Percentiles rank a stretch among this genome's conserved stretches.
Conservation (phyloP, 1,140 invertebrate genomes). For the Gryon sp. region DNA sequence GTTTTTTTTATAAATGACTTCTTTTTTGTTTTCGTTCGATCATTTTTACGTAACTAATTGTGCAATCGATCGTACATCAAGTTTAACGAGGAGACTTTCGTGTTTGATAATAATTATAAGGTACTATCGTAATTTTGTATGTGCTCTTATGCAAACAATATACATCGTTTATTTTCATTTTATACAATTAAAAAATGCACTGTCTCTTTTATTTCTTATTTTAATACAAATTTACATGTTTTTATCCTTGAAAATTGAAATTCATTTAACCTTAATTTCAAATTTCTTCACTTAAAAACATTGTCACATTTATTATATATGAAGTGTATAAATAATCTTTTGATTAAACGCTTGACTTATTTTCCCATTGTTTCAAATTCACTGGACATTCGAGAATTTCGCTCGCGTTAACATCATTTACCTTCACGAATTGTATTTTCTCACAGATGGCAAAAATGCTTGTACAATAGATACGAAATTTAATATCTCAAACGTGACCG, state of each 20-base stretch:
- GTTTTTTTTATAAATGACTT: conserved; percentile 51
- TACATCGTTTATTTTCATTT: background rate
- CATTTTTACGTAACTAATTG: conserved; percentile 53
- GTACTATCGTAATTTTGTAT: conserved; percentile 20
- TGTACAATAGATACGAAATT: conserved; percentile 58
- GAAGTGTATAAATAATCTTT: background rate
- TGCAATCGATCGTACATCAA: conserved; percentile 36
- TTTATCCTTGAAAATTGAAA: too few relatives aligned
- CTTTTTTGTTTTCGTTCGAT: conserved; percentile 47
- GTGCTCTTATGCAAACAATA: conserved; percentile 39
- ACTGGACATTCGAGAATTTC: conserved; percentile 19
- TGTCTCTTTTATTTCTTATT: too few relatives aligned
- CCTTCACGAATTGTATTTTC: conserved; percentile 25
- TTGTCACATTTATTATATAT: too few relatives aligned
- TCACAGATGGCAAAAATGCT: conserved; percentile 44
- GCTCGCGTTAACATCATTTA: conserved; percentile 25
- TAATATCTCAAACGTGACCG: conserved; percentile 57
- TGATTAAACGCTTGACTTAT: background rate
- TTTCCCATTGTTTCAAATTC: conserved; percentile 21
- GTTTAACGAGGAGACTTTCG: conserved; percentile 38
- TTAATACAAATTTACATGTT: too few relatives aligned
- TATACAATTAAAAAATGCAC: too few relatives aligned
- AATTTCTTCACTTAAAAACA: too few relatives aligned
- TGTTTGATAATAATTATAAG: conserved; percentile 50
- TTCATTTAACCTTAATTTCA: too few relatives aligned